A percentile compares a stretch with the other conserved stretches of the same genome.
phyloP scores from a whole-genome alignment of 2,113 vertebrate species.

The Falcunculus frontatus region DNA sequence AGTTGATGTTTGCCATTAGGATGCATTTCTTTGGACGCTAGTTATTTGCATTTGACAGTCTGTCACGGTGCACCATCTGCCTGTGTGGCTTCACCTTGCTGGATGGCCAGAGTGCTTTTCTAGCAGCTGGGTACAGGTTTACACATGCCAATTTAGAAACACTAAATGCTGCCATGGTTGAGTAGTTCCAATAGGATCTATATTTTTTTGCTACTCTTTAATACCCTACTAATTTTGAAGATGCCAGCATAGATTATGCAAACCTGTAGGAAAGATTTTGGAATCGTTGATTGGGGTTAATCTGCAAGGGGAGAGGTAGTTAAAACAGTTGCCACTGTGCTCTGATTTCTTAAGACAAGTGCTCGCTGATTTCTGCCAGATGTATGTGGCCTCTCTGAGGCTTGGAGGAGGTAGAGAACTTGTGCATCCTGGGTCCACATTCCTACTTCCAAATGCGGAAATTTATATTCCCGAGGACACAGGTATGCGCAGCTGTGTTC shows the following conservation, averaged over 20 bases:
- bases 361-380: neutral
- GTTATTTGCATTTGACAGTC: neutral
- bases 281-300: neutral
- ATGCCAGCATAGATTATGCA: neutral
- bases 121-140: neutral
- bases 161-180: neutral
- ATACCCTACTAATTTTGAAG: neutral
- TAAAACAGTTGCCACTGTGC: neutral
- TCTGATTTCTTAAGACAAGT: neutral
- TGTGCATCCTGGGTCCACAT: neutral
- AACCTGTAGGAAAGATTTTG: neutral
- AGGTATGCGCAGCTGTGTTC: neutral
- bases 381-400: neutral
- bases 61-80: neutral
- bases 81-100: neutral
- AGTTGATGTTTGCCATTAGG: neutral
- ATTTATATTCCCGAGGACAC: neutral
- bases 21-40: neutral
- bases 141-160: neutral
- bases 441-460: neutral
- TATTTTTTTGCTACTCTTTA: neutral
- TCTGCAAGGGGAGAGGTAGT: neutral
- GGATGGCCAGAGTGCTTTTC: neutral
- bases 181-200: neutral
- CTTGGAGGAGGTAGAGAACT: neutral